phyloP scores from a whole-genome alignment of 1,140 invertebrate species.

The Listronotus bonariensis region DNA sequence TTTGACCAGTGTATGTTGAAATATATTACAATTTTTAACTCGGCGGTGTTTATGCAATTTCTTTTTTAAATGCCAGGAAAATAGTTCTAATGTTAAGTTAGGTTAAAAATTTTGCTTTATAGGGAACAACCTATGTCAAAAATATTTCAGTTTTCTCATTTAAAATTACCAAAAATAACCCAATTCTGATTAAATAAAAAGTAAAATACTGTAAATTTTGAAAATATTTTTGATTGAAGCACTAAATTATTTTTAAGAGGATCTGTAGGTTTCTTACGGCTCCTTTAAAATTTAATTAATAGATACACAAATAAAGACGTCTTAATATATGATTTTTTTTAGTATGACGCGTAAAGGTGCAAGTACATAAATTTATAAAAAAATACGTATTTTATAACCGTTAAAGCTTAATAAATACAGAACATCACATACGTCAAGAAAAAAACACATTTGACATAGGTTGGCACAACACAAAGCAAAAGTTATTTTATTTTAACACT shows the following conservation, averaged over 20 bases:
- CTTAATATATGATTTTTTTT: no score
- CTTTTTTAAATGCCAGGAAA: conserved; percentile 45
- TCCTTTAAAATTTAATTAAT: no score
- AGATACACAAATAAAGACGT: no score
- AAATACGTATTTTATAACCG: no score
- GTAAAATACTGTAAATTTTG: no score
- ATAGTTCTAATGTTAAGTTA: conserved; percentile 50
- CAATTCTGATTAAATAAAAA: background rate
- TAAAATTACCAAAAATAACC: background rate
- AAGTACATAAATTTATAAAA: no score
- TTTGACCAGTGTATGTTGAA: background rate
- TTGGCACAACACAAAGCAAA: conserved; percentile 3
- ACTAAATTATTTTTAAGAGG: no score
- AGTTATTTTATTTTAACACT: conserved; percentile 17
- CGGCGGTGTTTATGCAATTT: conserved; percentile 46
- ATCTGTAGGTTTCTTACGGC: no score
- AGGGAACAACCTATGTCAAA: conserved; percentile 45
- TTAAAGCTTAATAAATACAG: no score
- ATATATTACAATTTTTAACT: conserved; percentile 5
- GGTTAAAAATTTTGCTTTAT: conserved; percentile 41
- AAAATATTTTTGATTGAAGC: no score
- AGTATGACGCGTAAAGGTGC: no score
- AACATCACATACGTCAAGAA: background rate
- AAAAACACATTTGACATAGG: conserved; percentile 18
- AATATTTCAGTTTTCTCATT: conserved; percentile 37